Conservation (phyloP, 1,140 invertebrate genomes). For the Brachionus sp. region DNA sequence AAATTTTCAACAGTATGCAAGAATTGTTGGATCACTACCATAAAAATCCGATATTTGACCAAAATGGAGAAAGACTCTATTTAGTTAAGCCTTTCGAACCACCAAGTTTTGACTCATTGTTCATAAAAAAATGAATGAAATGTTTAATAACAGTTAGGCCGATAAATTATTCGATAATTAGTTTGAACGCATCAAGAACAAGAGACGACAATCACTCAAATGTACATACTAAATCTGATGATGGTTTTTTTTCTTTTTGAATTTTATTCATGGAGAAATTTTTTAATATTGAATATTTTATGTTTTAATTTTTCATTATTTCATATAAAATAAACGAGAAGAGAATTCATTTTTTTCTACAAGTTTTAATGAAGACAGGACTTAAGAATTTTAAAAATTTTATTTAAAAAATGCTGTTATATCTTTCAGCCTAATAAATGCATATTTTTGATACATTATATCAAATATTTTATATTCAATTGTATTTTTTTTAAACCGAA, state of each 20-base stretch:
- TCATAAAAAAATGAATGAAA: not conserved
- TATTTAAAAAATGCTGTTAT: not conserved
- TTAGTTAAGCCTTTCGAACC: conserved; percentile 54
- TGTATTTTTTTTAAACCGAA: not conserved
- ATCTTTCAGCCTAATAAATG: not conserved
- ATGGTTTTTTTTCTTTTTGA: not conserved
- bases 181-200: not conserved
- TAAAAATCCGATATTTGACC: conserved; percentile 89
- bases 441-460: not conserved
- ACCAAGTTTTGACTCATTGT: conserved; percentile 2
- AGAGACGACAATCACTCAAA: not conserved
- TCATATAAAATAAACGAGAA: not conserved
- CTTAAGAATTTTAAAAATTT: not conserved
- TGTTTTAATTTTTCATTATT: not conserved
- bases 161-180: not conserved
- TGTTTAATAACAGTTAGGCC: not conserved
- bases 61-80: conserved; percentile 57
- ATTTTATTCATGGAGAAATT: not conserved
- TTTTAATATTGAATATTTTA: not conserved
- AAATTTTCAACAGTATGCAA: conserved; percentile 90
- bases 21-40: conserved; percentile 97
- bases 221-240: not conserved
- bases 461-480: not conserved
- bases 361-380: not conserved
- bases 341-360: not conserved